These are phyloP conservation scores for Odontesthes bonariensis DNA, from an alignment of 2,113 vertebrate genomes.

Conservation along the genomic window DNA sequence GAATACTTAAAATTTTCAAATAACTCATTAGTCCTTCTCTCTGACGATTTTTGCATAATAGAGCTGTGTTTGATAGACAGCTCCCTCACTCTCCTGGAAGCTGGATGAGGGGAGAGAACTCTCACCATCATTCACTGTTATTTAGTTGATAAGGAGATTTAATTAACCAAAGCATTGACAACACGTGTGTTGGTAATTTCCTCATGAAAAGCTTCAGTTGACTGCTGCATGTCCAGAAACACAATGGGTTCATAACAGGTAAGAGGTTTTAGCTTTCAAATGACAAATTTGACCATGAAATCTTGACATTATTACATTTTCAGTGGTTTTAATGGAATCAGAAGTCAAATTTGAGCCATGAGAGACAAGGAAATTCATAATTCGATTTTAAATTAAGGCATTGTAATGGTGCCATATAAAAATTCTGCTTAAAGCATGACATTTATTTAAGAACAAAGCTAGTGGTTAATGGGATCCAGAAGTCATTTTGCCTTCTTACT, in stretches of 20 bases:
- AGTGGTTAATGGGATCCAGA: conserved; percentile 13
- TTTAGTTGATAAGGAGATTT: conserved; percentile 8
- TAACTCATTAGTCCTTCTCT: no score
- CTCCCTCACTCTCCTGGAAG: neutral
- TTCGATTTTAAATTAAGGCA: neutral
- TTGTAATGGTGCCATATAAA: neutral
- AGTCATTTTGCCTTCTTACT: neutral
- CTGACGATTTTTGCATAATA: neutral
- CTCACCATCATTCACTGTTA: neutral
- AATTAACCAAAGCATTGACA: conserved; percentile 6
- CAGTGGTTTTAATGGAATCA: no score
- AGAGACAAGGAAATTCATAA: no score
- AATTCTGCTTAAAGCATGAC: conserved; percentile 13
- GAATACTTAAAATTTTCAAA: no score
- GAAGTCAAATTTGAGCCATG: no score
- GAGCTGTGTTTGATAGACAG: neutral
- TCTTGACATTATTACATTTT: no score
- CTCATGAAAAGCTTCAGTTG: no score
- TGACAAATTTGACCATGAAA: no score
- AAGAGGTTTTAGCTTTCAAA: no score
- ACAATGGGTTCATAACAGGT: no score
- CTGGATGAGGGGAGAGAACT: neutral
- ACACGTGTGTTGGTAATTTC: conserved; percentile 1
- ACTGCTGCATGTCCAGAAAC: no score
- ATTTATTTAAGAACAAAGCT: conserved; percentile 2